Conservation (phyloP, 2,888 invertebrate species). For the Galeruca laticollis region DNA sequence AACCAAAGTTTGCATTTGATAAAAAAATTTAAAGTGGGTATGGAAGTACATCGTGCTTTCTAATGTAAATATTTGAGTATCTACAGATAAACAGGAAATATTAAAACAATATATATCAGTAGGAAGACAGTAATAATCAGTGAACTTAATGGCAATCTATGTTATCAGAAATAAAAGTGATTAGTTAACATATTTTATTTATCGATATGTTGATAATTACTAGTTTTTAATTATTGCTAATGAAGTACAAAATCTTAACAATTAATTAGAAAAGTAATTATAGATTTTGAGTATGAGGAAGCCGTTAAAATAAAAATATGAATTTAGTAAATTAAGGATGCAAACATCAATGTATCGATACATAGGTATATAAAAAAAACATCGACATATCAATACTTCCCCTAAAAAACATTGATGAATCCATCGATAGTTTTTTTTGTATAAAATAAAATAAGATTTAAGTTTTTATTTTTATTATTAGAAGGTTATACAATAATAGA, state of each 20-base stretch:
- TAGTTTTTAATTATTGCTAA: neutral
- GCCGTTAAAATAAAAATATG: too few species aligned
- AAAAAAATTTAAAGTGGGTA: neutral
- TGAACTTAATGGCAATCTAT: neutral
- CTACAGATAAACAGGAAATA: constrained; percentile 25
- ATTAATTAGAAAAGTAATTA: too few species aligned
- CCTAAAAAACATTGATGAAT: too few species aligned
- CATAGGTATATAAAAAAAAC: too few species aligned
- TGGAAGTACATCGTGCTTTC: neutral
- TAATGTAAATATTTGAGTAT: constrained; percentile 14
- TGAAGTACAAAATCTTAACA: neutral
- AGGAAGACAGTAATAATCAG: neutral
- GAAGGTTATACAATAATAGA: too few species aligned
- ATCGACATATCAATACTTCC: too few species aligned
- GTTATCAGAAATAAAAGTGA: constrained; percentile 2
- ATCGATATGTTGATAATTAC: neutral
- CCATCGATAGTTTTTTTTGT: too few species aligned
- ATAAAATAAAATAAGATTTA: too few species aligned
- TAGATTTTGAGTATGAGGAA: too few species aligned
- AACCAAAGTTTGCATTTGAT: neutral
- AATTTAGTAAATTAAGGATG: too few species aligned
- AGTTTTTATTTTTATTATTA: too few species aligned
- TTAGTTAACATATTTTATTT: neutral
- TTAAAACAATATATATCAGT: constrained; percentile 1
- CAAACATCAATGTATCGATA: too few species aligned